Conservation (phyloP, 2,113 vertebrate species). For the Megaceryle maxima region DNA sequence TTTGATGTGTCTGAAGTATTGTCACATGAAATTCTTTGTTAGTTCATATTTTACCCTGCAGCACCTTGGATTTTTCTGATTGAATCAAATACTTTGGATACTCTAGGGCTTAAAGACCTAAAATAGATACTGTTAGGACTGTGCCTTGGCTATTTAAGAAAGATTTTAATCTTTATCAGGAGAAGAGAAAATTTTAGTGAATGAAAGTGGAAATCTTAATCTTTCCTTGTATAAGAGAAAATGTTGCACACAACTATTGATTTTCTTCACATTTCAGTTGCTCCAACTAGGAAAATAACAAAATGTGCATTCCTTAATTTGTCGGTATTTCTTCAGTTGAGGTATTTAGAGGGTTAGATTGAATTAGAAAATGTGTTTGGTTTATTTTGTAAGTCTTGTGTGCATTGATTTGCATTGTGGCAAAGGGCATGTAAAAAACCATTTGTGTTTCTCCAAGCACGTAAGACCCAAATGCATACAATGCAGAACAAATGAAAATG, state of each 20-base stretch:
- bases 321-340: not conserved
- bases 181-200: not conserved
- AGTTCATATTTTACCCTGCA: not conserved
- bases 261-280: not conserved
- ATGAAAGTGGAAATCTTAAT: not conserved
- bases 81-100: conserved; percentile 25
- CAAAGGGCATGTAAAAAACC: not conserved
- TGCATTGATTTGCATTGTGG: not conserved
- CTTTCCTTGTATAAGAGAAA: not conserved
- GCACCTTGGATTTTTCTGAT: conserved; percentile 4
- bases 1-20: not conserved
- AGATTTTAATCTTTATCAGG: not conserved
- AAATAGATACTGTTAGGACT: not conserved
- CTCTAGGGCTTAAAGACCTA: not conserved
- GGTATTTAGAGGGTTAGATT: not conserved
- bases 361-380: not conserved
- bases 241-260: not conserved
- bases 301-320: not conserved
- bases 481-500: not conserved
- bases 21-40: not conserved
- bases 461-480: not conserved
- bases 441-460: not conserved
- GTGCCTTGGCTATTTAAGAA: not conserved
- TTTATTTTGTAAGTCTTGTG: not conserved
- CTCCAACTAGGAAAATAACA: not conserved